phyloP scores from a whole-genome alignment of 2,888 invertebrate species.

The Cordylochernes scorpioides region DNA sequence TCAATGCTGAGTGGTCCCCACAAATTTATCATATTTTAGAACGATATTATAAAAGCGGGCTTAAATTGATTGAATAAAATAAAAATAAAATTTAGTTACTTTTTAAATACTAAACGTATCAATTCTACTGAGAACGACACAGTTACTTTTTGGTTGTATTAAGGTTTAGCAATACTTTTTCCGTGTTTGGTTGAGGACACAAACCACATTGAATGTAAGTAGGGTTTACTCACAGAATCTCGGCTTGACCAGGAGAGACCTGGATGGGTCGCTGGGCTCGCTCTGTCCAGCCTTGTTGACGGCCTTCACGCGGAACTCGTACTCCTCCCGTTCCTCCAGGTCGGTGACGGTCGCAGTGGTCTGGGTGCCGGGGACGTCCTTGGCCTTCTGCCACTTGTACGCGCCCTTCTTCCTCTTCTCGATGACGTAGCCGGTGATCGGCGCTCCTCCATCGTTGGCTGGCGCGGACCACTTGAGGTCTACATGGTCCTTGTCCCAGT shows the following conservation, averaged over 20 bases:
- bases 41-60: no score
- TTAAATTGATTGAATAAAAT: neutral
- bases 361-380: slow-evolving; percentile 59
- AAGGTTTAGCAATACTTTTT: no score
- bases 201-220: slow-evolving; percentile 68
- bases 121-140: neutral
- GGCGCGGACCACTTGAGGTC: slow-evolving; percentile 68
- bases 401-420: slow-evolving; percentile 80
- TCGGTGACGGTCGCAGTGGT: slow-evolving; percentile 61
- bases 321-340: slow-evolving; percentile 41
- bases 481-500: slow-evolving; percentile 59
- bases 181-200: slow-evolving; percentile 43
- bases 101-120: neutral
- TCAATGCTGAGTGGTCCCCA: no score
- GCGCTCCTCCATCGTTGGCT: slow-evolving; percentile 67
- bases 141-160: no score
- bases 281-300: slow-evolving; percentile 81
- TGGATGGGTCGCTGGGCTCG: slow-evolving; percentile 26
- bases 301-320: slow-evolving; percentile 72
- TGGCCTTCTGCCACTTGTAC: slow-evolving; percentile 57
- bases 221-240: slow-evolving; percentile 25
- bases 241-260: slow-evolving; percentile 22
- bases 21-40: no score
- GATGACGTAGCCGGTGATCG: slow-evolving; percentile 74
- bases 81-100: neutral